These are phyloP conservation scores for Tamandua tetradactyla DNA, from an alignment of 2,797 vertebrate species.

Conservation along the genomic window DNA sequence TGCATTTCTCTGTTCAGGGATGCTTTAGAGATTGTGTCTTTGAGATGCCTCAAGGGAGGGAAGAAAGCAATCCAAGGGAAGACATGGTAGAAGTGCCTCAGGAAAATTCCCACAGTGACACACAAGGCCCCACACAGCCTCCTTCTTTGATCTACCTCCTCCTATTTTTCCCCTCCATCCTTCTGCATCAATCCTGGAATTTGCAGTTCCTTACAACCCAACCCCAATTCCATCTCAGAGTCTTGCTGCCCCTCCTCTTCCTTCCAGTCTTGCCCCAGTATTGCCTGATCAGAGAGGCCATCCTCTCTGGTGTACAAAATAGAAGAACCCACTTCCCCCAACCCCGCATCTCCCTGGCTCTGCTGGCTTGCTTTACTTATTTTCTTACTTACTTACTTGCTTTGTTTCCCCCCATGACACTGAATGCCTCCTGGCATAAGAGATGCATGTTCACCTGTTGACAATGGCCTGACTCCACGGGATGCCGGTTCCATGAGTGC, in stretches of 20 bases:
- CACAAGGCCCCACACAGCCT: accelerated
- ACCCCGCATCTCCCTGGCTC: neutral
- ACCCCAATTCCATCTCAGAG: neutral
- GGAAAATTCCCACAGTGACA: neutral
- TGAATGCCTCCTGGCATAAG: neutral
- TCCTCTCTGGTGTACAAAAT: neutral
- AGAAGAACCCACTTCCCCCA: accelerated
- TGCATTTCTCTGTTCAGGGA: neutral
- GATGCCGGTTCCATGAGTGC: neutral
- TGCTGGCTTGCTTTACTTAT: neutral
- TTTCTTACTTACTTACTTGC: neutral
- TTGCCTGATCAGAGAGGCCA: neutral
- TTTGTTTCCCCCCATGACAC: neutral
- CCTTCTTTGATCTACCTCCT: neutral
- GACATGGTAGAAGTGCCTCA: neutral
- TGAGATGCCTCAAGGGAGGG: neutral
- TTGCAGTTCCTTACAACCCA: neutral
- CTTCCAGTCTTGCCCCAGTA: no score
- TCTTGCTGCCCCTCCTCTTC: neutral
- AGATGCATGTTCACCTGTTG: accelerated
- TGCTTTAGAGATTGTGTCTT: neutral
- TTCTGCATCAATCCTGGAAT: neutral
- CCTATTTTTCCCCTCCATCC: accelerated
- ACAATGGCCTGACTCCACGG: neutral
- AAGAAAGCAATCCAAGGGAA: neutral